Evolutionary conservation across 2,888 invertebrate genomes (phyloP), one percentile per base, ranked within the genome.

Genomic region (Resseliella maxima): DNA sequence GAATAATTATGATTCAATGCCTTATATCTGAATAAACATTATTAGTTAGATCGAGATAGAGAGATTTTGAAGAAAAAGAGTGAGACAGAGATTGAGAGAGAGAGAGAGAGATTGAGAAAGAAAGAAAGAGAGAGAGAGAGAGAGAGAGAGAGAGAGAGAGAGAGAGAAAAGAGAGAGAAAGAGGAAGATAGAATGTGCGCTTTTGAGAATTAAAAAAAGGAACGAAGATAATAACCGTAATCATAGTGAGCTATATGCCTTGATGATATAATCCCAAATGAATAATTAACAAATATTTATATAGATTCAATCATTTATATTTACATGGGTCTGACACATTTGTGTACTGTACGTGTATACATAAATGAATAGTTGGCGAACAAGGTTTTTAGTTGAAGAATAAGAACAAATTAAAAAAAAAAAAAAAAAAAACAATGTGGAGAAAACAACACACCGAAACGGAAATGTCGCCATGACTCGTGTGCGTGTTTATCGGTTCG

Each of bases 221-320:
- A 24, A 59, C 59, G 15, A 24, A 24, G 15, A 59, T 59, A 59
- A 59, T 59, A 24, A 59, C 59, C 3, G 59, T 59, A 59, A 59
- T 59, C 59, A 24, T 59, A 59, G 59, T 3, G 12, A 24, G 59
- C 24, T 24, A 59, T 59, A 24, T 15, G 59, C 59, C 1, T 24
- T 59, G 24, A 59, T 59, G 59, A 59, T 59, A 59, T 24, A 59
- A 24, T 59, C 59, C 59, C 24, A 6, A 15, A 59, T 59, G 59
- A 59, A 59, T 59, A 59, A 59, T 59, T 59, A 59, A 59, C 59
- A n/a, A 59, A 59, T 59, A 59, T 59, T 59, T 59, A 59, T 59
- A 59, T 59, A 24, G 24, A 59, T 59, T 59, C 59, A 59, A 59
- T 59, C 59, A 59, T 59, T 50, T 59, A 59, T 59, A 59, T 59